Conservation (phyloP, 2,888 invertebrate species). For the Watsonalla binaria region DNA sequence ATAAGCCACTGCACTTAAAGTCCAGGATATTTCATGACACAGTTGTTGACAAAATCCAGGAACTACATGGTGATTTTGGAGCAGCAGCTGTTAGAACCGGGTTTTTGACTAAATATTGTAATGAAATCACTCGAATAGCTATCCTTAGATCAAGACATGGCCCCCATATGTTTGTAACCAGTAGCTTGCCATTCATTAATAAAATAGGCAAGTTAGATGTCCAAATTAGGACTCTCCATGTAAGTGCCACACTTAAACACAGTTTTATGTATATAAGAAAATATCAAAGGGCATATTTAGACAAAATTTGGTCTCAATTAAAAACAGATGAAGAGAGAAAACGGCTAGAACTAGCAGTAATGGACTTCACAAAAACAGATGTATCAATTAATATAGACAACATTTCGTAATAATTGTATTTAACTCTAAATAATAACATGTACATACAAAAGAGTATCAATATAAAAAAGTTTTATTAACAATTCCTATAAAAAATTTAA, state of each 20-base stretch:
- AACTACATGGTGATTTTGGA: constrained; percentile 87
- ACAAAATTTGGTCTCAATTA: constrained; percentile 80
- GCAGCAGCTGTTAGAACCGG: constrained; percentile 84
- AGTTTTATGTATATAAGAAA: constrained; percentile 86
- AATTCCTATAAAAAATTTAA: too few species aligned
- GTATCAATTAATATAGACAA: constrained; percentile 35
- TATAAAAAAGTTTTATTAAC: too few species aligned
- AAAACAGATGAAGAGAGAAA: constrained; percentile 81
- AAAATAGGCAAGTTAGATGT: constrained; percentile 81
- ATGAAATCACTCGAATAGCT: constrained; percentile 1
- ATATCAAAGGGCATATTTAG: constrained; percentile 82
- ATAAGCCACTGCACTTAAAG: constrained; percentile 70
- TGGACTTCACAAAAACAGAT: constrained; percentile 70
- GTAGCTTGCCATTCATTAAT: constrained; percentile 83
- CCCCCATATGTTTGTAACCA: constrained; percentile 84
- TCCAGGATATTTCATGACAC: constrained; percentile 75
- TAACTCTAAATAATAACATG: too few species aligned
- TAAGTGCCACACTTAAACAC: constrained; percentile 88
- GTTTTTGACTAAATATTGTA: constrained; percentile 71
- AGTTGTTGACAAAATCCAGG: constrained; percentile 81
- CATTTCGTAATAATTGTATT: not conserved
- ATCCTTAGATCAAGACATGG: constrained; percentile 85
- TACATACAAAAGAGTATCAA: too few species aligned
- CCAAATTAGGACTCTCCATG: constrained; percentile 82
- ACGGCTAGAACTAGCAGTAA: constrained; percentile 70